Conservation (phyloP, 2,888 invertebrate genomes). For the Leuctra nigra region DNA sequence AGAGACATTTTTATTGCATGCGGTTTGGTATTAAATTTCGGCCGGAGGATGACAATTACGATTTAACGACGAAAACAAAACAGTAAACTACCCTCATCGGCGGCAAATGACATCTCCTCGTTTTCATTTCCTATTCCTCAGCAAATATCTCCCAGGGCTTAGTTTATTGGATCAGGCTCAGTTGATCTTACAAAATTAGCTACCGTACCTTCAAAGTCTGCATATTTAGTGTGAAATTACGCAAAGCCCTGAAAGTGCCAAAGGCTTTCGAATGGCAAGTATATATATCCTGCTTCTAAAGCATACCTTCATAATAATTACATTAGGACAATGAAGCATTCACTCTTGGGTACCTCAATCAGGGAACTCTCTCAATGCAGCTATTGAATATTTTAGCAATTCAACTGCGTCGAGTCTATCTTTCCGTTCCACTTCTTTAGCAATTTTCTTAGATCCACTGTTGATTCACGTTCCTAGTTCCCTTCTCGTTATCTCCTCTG, state of each 20-base stretch:
- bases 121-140: no score
- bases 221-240: constrained; percentile 17
- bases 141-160: no score
- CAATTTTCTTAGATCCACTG: constrained; percentile 21
- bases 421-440: not conserved
- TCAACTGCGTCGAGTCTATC: not conserved
- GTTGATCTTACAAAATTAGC: constrained; percentile 7
- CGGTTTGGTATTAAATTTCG: no score
- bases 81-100: no score
- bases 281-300: no score
- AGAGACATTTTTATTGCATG: no score
- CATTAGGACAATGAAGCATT: constrained; percentile 12
- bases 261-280: not conserved
- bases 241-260: constrained; percentile 1
- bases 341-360: constrained; percentile 9
- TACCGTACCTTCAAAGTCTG: constrained; percentile 9
- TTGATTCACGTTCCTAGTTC: constrained; percentile 24
- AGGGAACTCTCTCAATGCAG: constrained; percentile 10
- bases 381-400: constrained; percentile 20
- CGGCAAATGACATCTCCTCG: no score
- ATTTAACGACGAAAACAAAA: no score
- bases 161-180: not conserved
- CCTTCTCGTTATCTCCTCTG: constrained; percentile 25
- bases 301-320: constrained; percentile 13
- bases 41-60: no score